Conservation (phyloP, 2,888 invertebrate species). For the Lasius platythorax region DNA sequence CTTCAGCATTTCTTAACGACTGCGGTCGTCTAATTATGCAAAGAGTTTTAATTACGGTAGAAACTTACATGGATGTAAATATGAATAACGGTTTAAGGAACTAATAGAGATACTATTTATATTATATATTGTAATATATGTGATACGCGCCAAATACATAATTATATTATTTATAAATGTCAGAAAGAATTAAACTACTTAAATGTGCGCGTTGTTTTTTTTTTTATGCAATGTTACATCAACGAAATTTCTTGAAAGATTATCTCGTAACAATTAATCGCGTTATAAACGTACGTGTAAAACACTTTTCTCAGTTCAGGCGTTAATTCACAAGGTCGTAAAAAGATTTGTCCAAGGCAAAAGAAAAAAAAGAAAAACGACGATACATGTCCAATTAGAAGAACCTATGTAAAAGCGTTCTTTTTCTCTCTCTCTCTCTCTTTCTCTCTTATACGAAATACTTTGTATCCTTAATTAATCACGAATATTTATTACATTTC, state of each 20-base stretch:
- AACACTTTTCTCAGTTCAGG: not conserved
- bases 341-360: conserved; percentile 64
- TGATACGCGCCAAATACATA: not conserved
- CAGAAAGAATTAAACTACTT: not conserved
- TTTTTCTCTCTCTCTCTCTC: conserved; percentile 9
- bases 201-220: not conserved
- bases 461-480: conserved; percentile 76
- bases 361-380: conserved; percentile 61
- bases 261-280: not conserved
- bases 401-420: conserved; percentile 30
- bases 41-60: not conserved
- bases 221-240: not conserved
- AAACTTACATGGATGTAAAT: not conserved
- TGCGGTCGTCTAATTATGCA: not conserved
- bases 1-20: not conserved
- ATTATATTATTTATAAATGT: not conserved
- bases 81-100: not conserved
- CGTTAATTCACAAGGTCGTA: conserved; percentile 8
- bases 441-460: conserved; percentile 34
- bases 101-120: not conserved
- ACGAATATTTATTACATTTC: conserved; percentile 80
- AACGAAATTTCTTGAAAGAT: not conserved
- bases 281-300: conserved; percentile 38
- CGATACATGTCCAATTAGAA: conserved; percentile 66
- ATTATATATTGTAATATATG: not conserved